These are phyloP conservation scores for Danionella dracula DNA, from an alignment of 2,797 vertebrate species.

Conservation along the genomic window DNA sequence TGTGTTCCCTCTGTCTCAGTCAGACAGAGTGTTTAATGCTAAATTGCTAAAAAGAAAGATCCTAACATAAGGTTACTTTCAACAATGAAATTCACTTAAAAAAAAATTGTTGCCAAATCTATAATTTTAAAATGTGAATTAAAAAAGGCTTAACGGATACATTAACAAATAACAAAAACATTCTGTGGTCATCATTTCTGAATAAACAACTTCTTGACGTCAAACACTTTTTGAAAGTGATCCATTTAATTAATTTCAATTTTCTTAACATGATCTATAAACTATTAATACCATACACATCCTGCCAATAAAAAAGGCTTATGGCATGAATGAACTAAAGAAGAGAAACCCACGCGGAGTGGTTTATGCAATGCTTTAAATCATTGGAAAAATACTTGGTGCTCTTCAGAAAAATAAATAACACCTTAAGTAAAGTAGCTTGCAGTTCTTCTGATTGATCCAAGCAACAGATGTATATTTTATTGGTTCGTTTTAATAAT, in stretches of 20 bases:
- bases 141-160: too few species aligned
- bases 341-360: background rate
- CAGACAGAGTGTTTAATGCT: too few species aligned
- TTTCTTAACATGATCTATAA: too few species aligned
- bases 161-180: too few species aligned
- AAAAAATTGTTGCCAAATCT: too few species aligned
- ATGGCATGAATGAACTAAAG: background rate
- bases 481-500: background rate
- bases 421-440: background rate
- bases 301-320: slow-evolving; percentile 6
- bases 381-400: background rate
- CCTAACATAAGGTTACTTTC: too few species aligned
- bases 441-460: background rate
- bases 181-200: slow-evolving; percentile 46
- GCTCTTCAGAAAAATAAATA: background rate
- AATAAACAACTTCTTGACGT: slow-evolving; percentile 38
- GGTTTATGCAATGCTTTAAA: background rate
- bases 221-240: slow-evolving; percentile 44
- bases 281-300: too few species aligned
- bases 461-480: background rate
- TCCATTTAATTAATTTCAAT: too few species aligned
- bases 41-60: too few species aligned
- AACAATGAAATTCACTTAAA: too few species aligned
- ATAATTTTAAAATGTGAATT: background rate
- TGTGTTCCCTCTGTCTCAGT: too few species aligned